Evolutionary conservation across 2,113 vertebrate genomes (phyloP).

Genomic region (Pollimyrus isidori): DNA sequence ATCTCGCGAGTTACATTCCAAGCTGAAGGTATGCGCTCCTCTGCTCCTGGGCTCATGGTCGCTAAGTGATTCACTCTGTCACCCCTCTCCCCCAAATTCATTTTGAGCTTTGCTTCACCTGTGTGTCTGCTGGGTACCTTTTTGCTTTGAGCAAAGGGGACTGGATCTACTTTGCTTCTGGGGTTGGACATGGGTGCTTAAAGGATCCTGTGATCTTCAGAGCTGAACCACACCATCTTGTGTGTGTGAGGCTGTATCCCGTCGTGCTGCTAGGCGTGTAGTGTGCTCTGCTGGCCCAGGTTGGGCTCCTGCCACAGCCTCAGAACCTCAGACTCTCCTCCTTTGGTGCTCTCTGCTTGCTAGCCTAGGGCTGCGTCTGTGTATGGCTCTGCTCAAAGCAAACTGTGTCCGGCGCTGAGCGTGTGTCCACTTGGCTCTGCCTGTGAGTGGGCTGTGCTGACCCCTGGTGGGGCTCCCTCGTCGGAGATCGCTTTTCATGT

Average conservation of each 20-base stretch:
- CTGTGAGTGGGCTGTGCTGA: neutral
- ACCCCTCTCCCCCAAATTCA: neutral
- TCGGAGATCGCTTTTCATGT: neutral
- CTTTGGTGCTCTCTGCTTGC: neutral
- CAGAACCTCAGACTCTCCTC: neutral
- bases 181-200: neutral
- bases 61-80: constrained; percentile 39
- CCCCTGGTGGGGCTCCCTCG: neutral
- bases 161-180: neutral
- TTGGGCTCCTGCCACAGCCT: neutral
- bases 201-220: neutral
- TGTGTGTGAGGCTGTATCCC: neutral
- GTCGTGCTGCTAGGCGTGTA: neutral
- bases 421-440: neutral
- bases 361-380: neutral
- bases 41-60: constrained; percentile 81
- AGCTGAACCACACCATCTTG: neutral
- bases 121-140: neutral
- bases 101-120: neutral
- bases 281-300: neutral
- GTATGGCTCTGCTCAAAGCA: neutral
- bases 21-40: constrained; percentile 88
- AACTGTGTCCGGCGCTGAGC: neutral
- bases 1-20: constrained; percentile 90
- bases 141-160: neutral